These are phyloP conservation scores for Drosophila lacicola DNA, from an alignment of 2,888 invertebrate species.

Conservation along the genomic window DNA sequence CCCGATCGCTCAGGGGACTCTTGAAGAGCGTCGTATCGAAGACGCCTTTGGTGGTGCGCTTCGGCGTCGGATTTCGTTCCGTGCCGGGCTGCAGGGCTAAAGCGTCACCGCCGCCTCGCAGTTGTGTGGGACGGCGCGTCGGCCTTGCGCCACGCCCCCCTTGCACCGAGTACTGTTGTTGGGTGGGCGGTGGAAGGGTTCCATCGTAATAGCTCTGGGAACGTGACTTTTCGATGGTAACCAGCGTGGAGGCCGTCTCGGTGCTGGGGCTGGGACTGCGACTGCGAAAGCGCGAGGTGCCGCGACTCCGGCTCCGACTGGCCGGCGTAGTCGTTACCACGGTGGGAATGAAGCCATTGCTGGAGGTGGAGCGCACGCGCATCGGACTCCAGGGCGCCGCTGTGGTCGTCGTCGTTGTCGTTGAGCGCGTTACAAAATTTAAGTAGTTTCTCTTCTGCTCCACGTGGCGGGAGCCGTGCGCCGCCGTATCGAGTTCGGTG, in stretches of 20 bases:
- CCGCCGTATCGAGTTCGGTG: constrained; percentile 61
- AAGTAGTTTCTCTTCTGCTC: constrained; percentile 54
- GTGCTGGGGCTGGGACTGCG: constrained; percentile 24
- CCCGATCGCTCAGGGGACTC: constrained; percentile 72
- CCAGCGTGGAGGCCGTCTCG: constrained; percentile 51
- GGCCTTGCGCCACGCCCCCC: constrained; percentile 44
- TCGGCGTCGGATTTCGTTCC: constrained; percentile 45
- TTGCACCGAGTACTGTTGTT: constrained; percentile 30
- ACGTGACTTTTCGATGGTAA: constrained; percentile 84
- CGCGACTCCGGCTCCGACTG: constrained; percentile 32
- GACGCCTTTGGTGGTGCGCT: constrained; percentile 81
- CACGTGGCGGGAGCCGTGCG: constrained; percentile 71
- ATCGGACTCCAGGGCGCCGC: constrained; percentile 80
- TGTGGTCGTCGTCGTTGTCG: constrained; percentile 32
- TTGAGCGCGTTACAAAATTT: constrained; percentile 30
- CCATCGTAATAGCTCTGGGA: constrained; percentile 85
- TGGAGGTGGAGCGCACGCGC: constrained; percentile 63
- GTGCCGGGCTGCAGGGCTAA: constrained; percentile 46
- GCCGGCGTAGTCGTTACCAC: constrained; percentile 50
- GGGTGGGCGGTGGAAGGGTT: constrained; percentile 66
- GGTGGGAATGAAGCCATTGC: constrained; percentile 50
- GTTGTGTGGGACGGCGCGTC: constrained; percentile 41
- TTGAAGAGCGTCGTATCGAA: constrained; percentile 83
- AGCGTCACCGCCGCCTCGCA: constrained; percentile 11
- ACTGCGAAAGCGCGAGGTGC: constrained; percentile 53